These are phyloP conservation scores for Siderastrea siderea DNA, from an alignment of 92 coral and sea anemone species.

Conservation along the genomic window DNA sequence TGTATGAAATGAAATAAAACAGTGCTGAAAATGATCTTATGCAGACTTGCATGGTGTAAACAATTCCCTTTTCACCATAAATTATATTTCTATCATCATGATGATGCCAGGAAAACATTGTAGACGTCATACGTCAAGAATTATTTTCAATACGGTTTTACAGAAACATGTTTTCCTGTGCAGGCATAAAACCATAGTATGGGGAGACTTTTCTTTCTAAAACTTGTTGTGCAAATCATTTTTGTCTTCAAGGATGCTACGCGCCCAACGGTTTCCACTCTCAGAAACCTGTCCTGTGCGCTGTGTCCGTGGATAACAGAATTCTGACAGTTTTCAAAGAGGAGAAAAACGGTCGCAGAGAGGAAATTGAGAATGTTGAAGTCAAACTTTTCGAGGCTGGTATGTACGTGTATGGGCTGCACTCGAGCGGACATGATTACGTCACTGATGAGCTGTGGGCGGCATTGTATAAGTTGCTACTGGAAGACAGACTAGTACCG, in stretches of 20 bases:
- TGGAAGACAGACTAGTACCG: conserved; percentile 68
- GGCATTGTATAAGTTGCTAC: conserved; percentile 75
- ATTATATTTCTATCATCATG: too few relatives aligned
- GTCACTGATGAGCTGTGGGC: conserved; percentile 70
- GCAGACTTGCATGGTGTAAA: too few relatives aligned
- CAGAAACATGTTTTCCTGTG: too few relatives aligned
- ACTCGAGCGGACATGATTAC: conserved; percentile 13
- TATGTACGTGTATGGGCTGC: conserved; percentile 62
- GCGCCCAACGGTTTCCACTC: conserved; percentile 81
- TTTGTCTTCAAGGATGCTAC: conserved; percentile 48
- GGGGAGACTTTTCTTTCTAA: too few relatives aligned
- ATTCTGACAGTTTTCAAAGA: conserved; percentile 20
- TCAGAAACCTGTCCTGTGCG: conserved; percentile 75
- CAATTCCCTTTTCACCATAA: too few relatives aligned
- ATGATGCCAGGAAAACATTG: too few relatives aligned
- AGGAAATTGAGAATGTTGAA: conserved; percentile 10
- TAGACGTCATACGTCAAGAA: too few relatives aligned
- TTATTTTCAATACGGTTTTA: too few relatives aligned
- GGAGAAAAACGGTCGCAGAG: conserved; percentile 32
- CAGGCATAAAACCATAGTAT: neutral
- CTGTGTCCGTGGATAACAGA: conserved; percentile 60
- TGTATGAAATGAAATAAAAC: too few relatives aligned
- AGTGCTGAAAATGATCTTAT: too few relatives aligned
- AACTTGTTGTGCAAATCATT: neutral
- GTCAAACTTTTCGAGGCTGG: conserved; percentile 64